Conservation (phyloP, 2,888 invertebrate species). For the Drepana falcataria region DNA sequence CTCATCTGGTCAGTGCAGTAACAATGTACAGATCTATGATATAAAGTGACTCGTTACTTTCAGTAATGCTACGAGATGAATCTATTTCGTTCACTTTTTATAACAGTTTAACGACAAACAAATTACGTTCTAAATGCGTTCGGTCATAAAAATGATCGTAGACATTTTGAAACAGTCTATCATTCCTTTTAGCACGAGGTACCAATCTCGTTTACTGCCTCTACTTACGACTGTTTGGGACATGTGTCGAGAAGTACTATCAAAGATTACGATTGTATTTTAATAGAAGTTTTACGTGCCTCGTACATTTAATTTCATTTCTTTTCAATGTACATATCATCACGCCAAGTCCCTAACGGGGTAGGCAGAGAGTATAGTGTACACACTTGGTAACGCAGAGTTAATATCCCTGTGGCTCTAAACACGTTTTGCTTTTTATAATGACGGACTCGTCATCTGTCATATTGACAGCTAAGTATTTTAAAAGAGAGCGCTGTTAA, state of each 20-base stretch:
- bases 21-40: not conserved
- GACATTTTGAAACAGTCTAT: constrained; percentile 10
- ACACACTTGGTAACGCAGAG: too few relatives aligned
- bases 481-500: too few relatives aligned
- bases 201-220: not conserved
- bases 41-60: not conserved
- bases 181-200: constrained; percentile 7
- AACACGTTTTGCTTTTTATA: too few relatives aligned
- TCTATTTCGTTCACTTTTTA: constrained; percentile 14
- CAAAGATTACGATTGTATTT: not conserved
- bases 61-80: not conserved
- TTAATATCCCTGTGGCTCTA: too few relatives aligned
- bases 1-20: not conserved
- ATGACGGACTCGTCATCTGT: too few relatives aligned
- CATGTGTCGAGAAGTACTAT: not conserved
- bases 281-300: too few relatives aligned
- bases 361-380: too few relatives aligned
- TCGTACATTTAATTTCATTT: too few relatives aligned
- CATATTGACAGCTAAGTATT: too few relatives aligned
- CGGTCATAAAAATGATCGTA: constrained; percentile 10
- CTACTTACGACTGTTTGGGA: not conserved
- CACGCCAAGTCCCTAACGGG: too few relatives aligned
- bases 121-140: constrained; percentile 16
- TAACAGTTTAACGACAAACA: constrained; percentile 18
- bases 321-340: too few relatives aligned